Evolutionary conservation across 2,113 vertebrate species (phyloP).

Genomic region (Corvus moneduloides): DNA sequence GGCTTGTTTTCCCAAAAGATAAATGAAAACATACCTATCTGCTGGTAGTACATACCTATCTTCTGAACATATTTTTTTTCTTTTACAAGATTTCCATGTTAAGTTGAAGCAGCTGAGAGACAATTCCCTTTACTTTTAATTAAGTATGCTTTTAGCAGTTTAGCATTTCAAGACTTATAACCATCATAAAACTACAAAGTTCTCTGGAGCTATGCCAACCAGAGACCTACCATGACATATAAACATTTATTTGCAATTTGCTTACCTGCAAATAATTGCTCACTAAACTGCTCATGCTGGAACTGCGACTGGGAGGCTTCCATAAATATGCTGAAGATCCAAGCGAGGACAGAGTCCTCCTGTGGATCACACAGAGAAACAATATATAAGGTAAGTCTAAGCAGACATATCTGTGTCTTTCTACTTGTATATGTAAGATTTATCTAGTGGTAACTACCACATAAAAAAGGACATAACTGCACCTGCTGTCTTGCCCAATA

Average conservation of each 20-base stretch:
- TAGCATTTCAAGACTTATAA: background rate
- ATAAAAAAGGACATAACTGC: background rate
- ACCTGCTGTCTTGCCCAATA: background rate
- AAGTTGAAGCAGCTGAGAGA: background rate
- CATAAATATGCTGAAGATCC: conserved; percentile 80
- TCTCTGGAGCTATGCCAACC: background rate
- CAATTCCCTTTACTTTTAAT: background rate
- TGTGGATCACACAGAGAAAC: conserved; percentile 56
- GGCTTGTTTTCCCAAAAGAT: background rate
- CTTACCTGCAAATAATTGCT: conserved; percentile 89
- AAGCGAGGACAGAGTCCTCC: conserved; percentile 80
- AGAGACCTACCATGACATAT: background rate
- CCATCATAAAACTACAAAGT: background rate
- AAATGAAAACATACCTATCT: background rate
- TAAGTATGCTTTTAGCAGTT: background rate
- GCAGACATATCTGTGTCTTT: background rate
- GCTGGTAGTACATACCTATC: background rate
- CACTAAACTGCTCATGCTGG: conserved; percentile 91
- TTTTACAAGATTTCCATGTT: background rate
- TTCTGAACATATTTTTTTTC: background rate
- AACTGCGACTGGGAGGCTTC: conserved; percentile 91
- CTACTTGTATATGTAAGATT: background rate
- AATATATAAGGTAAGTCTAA: background rate
- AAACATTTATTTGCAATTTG: background rate
- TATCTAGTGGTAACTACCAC: background rate